Evolutionary conservation across 2,113 vertebrate genomes (phyloP).

Genomic region (Tychaedon coryphoeus): DNA sequence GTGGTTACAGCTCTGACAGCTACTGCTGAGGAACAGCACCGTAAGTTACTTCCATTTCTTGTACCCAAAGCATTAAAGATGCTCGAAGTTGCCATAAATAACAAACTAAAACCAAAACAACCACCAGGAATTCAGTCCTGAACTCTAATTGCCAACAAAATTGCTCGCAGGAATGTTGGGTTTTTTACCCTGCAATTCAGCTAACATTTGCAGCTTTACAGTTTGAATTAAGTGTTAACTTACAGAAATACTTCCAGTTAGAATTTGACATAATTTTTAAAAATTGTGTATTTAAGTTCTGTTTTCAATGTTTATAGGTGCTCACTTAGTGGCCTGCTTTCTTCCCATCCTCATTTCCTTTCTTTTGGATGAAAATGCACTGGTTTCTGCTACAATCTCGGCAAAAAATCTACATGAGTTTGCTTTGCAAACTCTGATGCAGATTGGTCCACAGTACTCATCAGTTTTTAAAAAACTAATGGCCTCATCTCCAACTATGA

Average conservation of each 20-base stretch:
- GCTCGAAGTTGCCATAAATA: not conserved
- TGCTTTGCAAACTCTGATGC: constrained; percentile 87
- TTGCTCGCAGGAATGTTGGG: not conserved
- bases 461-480: constrained; percentile 85
- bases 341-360: constrained; percentile 91
- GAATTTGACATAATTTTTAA: not conserved
- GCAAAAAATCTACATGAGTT: constrained; percentile 86
- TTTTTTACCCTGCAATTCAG: not conserved
- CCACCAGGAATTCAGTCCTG: not conserved
- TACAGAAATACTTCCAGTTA: not conserved
- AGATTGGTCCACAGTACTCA: constrained; percentile 85
- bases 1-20: constrained; percentile 80
- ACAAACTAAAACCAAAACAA: not conserved
- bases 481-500: constrained; percentile 83
- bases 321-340: constrained; percentile 80
- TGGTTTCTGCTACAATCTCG: constrained; percentile 76
- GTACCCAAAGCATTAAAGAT: not conserved
- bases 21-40: constrained; percentile 80
- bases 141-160: not conserved
- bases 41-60: constrained; percentile 63
- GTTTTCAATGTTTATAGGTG: constrained; percentile 71
- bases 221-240: not conserved
- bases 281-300: not conserved
- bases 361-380: constrained; percentile 89
- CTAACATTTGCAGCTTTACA: not conserved